Evolutionary conservation across 2,113 vertebrate genomes (phyloP).

Genomic region (Calyptommatus sinebrachiatus): DNA sequence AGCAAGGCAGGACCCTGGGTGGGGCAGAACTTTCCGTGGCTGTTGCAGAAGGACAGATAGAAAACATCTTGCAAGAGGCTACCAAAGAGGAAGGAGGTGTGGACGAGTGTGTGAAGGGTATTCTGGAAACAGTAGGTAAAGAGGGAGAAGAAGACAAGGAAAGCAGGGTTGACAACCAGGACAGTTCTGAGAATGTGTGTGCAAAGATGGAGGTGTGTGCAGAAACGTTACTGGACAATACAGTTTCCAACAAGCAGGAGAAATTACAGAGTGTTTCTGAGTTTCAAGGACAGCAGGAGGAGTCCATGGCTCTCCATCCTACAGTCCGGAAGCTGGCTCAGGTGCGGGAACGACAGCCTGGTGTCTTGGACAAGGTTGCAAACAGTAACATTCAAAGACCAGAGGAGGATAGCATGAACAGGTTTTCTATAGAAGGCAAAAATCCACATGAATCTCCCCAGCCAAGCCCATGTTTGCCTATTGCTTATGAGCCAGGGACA

Average conservation of each 20-base stretch:
- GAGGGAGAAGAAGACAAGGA: constrained; percentile 55
- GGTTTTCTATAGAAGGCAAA: constrained; percentile 44
- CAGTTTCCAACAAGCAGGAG: not conserved
- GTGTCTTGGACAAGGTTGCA: constrained; percentile 40
- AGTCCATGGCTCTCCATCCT: not conserved
- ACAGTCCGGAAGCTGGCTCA: constrained; percentile 40
- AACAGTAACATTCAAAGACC: constrained; percentile 30
- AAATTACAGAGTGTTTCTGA: constrained; percentile 53
- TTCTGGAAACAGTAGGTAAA: constrained; percentile 32
- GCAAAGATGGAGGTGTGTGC: constrained; percentile 35
- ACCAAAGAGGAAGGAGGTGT: constrained; percentile 81
- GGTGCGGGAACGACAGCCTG: constrained; percentile 33
- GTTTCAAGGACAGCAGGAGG: constrained; percentile 38
- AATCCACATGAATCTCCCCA: constrained; percentile 34
- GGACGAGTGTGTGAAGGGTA: constrained; percentile 64
- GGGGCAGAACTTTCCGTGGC: constrained; percentile 87
- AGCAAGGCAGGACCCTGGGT: constrained; percentile 39
- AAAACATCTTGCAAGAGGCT: constrained; percentile 94
- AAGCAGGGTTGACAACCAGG: constrained; percentile 24
- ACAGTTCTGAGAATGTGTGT: not conserved
- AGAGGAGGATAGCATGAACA: constrained; percentile 24
- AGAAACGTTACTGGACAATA: constrained; percentile 32
- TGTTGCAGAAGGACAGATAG: constrained; percentile 90
- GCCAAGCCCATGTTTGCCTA: constrained; percentile 52
- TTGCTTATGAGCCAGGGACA: constrained; percentile 64